Base-by-base conservation (phyloP, 35 echinoderm and acorn worm genomes). In the Acanthaster planci region DNA sequence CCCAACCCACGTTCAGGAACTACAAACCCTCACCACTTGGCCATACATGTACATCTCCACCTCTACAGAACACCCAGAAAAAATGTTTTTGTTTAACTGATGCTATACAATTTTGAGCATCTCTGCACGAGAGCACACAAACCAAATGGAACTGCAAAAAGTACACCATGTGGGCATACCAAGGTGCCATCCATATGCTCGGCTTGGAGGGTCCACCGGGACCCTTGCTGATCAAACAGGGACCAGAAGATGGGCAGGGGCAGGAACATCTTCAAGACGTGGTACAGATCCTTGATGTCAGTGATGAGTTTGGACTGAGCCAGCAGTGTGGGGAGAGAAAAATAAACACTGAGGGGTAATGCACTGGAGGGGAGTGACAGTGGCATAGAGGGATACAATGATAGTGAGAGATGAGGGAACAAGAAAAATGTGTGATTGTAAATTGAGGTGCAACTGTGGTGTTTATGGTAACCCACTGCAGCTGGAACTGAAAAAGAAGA, bases 211-310 rank as follows among this genome's bases (percentile, higher is more conserved):
- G 95, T 98, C 95, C 95, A 98, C 7, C 95, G 38, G 8, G 95
- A 98, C 6, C 95, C 95, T 59, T 98, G 95, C 86, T 98, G 95
- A 88, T 98, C 95, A 98, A 98, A 98, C 35, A 98, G 85, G 0
- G 95, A 88, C 95, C 95, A 98, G 88, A 98, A 98, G 26, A 98
- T 77, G 37, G 95, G 95, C 32, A 98, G 89, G 12, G 92, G 88
- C 32, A 94, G 6, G 53, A 88, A 98, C 72, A 98, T 98, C 67
- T 87, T 79, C 4, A 98, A 78, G 44, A 98, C 89, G 53, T 98
- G 95, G 84, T 81, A 93, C 5, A 98, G 81, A 60, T 87, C 85
- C 89, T 94, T 98, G 81, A 91, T 91, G 82, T 98, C 95, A 31
- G 81, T 75, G 32, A 98, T 80, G 8, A 98, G 47, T 21, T 80